Percentiles rank a stretch among this genome's conserved stretches.
These are phyloP conservation scores for Cacoxenus indagator DNA, from an alignment of 2,888 invertebrate genomes.

Conservation along the genomic window DNA sequence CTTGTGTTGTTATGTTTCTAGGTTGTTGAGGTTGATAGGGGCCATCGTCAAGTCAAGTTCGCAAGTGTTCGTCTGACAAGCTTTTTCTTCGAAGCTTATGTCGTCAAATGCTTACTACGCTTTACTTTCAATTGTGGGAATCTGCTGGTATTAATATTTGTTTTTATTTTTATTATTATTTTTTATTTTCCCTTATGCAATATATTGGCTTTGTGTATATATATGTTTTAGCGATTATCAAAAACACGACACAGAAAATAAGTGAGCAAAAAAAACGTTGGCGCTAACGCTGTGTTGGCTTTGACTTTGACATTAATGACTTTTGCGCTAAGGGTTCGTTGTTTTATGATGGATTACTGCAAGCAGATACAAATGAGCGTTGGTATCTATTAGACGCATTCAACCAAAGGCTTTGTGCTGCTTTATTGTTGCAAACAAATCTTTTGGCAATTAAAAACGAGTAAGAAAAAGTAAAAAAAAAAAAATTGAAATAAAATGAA, in stretches of 20 bases:
- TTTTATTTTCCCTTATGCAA: slow-evolving; percentile 9
- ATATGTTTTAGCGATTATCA: not conserved
- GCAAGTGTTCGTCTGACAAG: no score
- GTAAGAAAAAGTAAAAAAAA: not conserved
- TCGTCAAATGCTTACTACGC: not conserved
- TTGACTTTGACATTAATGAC: slow-evolving; percentile 60
- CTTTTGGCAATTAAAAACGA: not conserved
- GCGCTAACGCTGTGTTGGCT: slow-evolving; percentile 8
- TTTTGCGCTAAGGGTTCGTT: not conserved
- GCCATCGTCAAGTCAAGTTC: no score
- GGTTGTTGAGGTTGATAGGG: no score
- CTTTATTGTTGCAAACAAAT: not conserved
- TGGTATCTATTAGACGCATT: slow-evolving; percentile 1
- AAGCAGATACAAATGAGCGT: not conserved
- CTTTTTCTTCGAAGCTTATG: not conserved
- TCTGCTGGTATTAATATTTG: not conserved
- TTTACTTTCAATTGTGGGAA: slow-evolving; percentile 10
- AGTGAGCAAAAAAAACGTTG: slow-evolving; percentile 9
- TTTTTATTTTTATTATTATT: not conserved
- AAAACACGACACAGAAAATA: slow-evolving; percentile 7
- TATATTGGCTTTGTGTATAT: not conserved
- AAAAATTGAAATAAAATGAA: not conserved
- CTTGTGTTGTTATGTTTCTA: no score
- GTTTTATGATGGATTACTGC: slow-evolving; percentile 3
- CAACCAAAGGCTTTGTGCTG: no score